Evolutionary conservation across 2,888 invertebrate species (phyloP), one percentile per base, ranked within the genome.

Genomic region (Lobophora halterata): DNA sequence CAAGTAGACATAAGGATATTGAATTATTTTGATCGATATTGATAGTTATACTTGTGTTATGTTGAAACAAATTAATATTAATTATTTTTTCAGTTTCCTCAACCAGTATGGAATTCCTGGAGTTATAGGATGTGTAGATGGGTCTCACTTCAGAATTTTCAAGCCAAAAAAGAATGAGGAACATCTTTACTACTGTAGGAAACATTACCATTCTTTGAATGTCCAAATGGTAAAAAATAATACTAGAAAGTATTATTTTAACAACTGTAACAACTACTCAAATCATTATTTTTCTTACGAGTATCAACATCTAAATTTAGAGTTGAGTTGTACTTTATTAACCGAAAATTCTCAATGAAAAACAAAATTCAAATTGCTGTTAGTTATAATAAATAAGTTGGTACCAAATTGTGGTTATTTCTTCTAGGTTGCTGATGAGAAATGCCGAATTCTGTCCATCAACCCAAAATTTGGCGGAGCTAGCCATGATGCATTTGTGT

Each of bases 381-480:
- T n/a, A n/a, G n/a, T n/a, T n/a, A n/a, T n/a, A n/a, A n/a, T n/a
- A n/a, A n/a, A n/a, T n/a, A n/a, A n/a, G n/a, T n/a, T n/a, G n/a
- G n/a, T n/a, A n/a, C n/a, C n/a, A n/a, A n/a, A n/a, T n/a, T n/a
- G n/a, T n/a, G n/a, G n/a, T 17, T 9, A 29, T 12, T 26, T 26
- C 12, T 26, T 26, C 12, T 7, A 13, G 12, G n/a, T 24, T 1
- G 11, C 12, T 24, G 13, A 24, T 24, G 12, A 12, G 11, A 0
- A 13, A 13, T 26, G 16, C 14, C 13, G 7, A 26, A 26, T 26
- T 26, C 16, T 26, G 16, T 12, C 13, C 9, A 38, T 49, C 2
- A 41, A 46, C 39, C 14, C 49, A 3, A 41, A 38, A 28, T 50
- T 36, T 46, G 48, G 48, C 8, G 51, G 46, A 9, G 46, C 48